phyloP scores from a whole-genome alignment of 2,797 vertebrate genomes.

The Ptychobarbus kaznakovi region DNA sequence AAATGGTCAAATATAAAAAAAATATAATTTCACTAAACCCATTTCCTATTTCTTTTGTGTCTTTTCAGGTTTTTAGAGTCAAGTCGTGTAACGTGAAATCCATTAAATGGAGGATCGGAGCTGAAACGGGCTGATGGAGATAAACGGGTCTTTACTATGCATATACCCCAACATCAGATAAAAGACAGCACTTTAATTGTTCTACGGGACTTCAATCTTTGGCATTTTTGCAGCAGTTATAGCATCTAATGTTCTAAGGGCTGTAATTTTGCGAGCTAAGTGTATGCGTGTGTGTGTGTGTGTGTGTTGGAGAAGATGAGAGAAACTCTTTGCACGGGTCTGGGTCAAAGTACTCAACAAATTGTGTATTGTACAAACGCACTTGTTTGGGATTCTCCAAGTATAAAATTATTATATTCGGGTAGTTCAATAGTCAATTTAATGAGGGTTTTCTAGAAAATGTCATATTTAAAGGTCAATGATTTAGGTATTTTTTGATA shows the following conservation, averaged over 20 bases:
- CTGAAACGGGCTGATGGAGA: not conserved
- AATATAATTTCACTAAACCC: not conserved
- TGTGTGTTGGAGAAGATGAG: not conserved
- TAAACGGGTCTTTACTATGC: constrained; percentile 49
- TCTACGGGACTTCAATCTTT: not conserved
- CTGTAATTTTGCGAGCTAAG: not conserved
- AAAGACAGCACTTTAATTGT: constrained; percentile 51
- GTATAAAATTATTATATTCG: not conserved
- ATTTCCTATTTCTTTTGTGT: constrained; percentile 26
- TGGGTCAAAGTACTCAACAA: not conserved
- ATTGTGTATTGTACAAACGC: not conserved
- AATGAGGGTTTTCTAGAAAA: not conserved
- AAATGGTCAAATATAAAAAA: not conserved
- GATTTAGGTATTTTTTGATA: constrained; percentile 12
- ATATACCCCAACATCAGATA: constrained; percentile 50
- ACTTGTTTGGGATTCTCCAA: constrained; percentile 1
- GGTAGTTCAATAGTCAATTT: not conserved
- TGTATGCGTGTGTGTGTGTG: not conserved
- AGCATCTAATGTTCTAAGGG: not conserved
- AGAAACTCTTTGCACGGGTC: not conserved
- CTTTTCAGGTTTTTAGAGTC: constrained; percentile 28
- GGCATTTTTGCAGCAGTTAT: constrained; percentile 4
- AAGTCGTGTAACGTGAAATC: not conserved
- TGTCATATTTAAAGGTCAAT: constrained; percentile 1
- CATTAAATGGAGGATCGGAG: constrained; percentile 23